A percentile compares a stretch with the other conserved stretches of the same genome.
These are phyloP conservation scores for Enteromius unitaeniatus DNA, from an alignment of 2,797 vertebrate genomes.

Conservation along the genomic window DNA sequence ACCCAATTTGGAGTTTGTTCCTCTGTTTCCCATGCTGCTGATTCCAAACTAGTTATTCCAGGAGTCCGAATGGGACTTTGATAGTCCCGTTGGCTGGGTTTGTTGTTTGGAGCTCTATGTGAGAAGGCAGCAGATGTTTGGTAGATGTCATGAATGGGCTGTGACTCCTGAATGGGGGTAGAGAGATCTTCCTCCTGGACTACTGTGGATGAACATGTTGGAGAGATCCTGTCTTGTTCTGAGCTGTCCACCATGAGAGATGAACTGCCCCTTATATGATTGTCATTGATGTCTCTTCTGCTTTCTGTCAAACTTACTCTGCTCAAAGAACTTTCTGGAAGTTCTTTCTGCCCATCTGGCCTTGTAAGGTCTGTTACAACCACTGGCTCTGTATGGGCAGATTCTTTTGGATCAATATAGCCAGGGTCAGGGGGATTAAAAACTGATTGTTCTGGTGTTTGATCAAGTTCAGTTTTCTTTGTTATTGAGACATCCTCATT, in stretches of 20 bases:
- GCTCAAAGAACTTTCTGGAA: constrained; percentile 68
- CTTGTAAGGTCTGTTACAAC: constrained; percentile 51
- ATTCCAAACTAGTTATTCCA: constrained; percentile 36
- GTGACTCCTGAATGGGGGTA: constrained; percentile 80
- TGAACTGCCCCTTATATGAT: constrained; percentile 64
- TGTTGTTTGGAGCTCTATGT: constrained; percentile 55
- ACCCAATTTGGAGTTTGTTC: constrained; percentile 53
- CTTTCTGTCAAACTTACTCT: constrained; percentile 58
- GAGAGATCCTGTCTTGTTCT: constrained; percentile 53
- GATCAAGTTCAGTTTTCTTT: constrained; percentile 43
- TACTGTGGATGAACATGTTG: constrained; percentile 60
- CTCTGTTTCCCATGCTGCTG: constrained; percentile 67
- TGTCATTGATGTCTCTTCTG: constrained; percentile 76
- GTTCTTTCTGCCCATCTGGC: constrained; percentile 61
- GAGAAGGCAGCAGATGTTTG: constrained; percentile 27
- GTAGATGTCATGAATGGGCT: constrained; percentile 58
- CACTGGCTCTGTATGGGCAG: constrained; percentile 45
- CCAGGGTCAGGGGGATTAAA: constrained; percentile 31
- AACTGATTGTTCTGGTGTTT: constrained; percentile 58
- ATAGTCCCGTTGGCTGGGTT: constrained; percentile 45
- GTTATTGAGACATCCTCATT: constrained; percentile 7
- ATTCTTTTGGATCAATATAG: constrained; percentile 14
- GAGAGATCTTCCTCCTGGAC: constrained; percentile 71
- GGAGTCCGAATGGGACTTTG: constrained; percentile 45
- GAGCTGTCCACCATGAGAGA: constrained; percentile 21